These are phyloP conservation scores for Urocynchramus pylzowi DNA, from an alignment of 2,113 vertebrate species.

Conservation along the genomic window DNA sequence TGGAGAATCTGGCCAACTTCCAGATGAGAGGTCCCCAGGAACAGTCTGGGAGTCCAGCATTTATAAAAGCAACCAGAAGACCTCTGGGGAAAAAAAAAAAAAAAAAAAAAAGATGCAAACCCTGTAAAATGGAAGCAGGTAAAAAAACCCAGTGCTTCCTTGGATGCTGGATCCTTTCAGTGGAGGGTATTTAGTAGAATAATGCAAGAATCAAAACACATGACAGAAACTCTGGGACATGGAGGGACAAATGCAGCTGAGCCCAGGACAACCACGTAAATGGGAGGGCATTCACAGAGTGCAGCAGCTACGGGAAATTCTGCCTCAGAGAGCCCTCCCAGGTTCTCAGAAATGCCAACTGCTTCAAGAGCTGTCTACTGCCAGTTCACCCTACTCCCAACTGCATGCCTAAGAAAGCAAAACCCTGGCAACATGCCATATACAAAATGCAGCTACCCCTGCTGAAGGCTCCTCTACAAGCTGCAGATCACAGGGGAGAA, in stretches of 20 bases:
- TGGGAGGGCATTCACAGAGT: neutral
- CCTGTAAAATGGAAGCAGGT: neutral
- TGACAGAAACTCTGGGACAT: neutral
- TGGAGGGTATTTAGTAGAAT: neutral
- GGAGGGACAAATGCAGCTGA: neutral
- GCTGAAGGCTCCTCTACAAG: neutral
- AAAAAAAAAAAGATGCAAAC: neutral
- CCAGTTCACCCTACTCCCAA: neutral
- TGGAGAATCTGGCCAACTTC: conserved; percentile 74
- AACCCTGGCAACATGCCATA: neutral
- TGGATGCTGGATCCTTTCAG: neutral
- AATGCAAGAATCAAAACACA: neutral
- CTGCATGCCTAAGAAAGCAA: neutral
- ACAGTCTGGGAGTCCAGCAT: conserved; percentile 58
- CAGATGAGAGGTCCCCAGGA: conserved; percentile 70
- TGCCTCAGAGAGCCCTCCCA: neutral
- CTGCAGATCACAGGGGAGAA: neutral
- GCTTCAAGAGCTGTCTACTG: neutral
- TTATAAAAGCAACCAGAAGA: conserved; percentile 42
- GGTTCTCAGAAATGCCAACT: neutral
- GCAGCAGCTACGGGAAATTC: neutral
- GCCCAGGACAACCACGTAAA: neutral
- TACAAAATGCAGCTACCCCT: neutral
- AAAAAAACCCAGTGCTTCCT: neutral
- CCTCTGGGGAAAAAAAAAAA: neutral